Percentiles rank a stretch among this genome's conserved stretches.
Evolutionary conservation across 2,888 invertebrate species (phyloP).

Genomic region (Pachycephus smyrnensis): DNA sequence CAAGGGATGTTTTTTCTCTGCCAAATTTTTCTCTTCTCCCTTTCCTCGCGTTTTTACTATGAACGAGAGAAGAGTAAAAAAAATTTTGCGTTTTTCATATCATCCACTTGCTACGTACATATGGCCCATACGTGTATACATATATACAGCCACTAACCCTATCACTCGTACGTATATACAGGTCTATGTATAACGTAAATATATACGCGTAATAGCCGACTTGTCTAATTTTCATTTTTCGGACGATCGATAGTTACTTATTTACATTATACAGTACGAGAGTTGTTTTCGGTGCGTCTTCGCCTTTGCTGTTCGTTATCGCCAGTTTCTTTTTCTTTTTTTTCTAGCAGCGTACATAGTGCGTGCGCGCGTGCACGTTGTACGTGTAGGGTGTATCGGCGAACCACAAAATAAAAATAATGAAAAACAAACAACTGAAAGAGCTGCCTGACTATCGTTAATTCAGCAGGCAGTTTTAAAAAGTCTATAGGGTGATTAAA

Average conservation of each 20-base stretch:
- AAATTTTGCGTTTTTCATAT: neutral
- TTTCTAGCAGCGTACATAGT: neutral
- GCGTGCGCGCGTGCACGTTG: neutral
- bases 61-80: neutral
- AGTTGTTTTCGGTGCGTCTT: neutral
- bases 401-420: too few species aligned
- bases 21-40: constrained; percentile 7
- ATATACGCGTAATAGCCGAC: too few species aligned
- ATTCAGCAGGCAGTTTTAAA: neutral
- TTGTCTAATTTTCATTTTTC: neutral
- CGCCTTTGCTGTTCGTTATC: neutral
- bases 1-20: constrained; percentile 10
- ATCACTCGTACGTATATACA: neutral
- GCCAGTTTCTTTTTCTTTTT: neutral
- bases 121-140: neutral
- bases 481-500: neutral
- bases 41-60: neutral
- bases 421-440: neutral
- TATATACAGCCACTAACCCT: constrained; percentile 5
- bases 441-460: neutral
- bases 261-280: neutral
- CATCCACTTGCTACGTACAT: neutral
- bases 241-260: neutral
- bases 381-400: neutral
- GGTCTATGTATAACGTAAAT: neutral